A percentile compares a stretch with the other conserved stretches of the same genome.
phyloP scores from a whole-genome alignment of 2,113 vertebrate genomes.

The Hypocryptadius cinnamomeus region DNA sequence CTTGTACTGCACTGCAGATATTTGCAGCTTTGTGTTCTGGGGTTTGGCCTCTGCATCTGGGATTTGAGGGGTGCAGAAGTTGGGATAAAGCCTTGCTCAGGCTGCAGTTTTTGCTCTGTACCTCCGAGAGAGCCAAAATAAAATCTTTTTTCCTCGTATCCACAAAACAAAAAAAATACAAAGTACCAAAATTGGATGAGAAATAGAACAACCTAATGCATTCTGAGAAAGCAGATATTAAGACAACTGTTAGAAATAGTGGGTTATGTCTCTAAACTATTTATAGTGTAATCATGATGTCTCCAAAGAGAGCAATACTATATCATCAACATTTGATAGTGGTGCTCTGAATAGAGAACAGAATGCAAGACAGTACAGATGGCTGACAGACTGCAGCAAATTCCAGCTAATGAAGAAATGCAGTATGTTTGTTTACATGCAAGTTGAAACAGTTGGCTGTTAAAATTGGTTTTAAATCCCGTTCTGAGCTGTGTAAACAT shows the following conservation, averaged over 20 bases:
- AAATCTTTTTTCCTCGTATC: neutral
- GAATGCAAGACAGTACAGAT: conserved; percentile 59
- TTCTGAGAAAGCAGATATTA: conserved; percentile 45
- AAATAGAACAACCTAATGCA: neutral
- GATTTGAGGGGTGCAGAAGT: neutral
- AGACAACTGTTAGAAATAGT: conserved; percentile 42
- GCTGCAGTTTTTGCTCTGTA: neutral
- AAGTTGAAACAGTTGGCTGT: conserved; percentile 48
- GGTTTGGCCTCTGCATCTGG: neutral
- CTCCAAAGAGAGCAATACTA: conserved; percentile 57
- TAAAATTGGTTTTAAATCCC: conserved; percentile 39
- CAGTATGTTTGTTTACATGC: conserved; percentile 59
- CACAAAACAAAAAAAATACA: neutral
- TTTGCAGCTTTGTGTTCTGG: neutral
- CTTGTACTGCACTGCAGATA: conserved; percentile 30
- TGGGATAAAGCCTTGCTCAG: neutral
- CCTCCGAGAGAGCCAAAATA: neutral
- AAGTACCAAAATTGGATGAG: neutral
- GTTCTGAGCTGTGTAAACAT: conserved; percentile 57
- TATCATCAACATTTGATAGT: conserved; percentile 53
- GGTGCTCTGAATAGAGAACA: conserved; percentile 38
- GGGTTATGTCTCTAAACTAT: conserved; percentile 38
- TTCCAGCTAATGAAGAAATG: conserved; percentile 63
- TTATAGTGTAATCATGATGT: conserved; percentile 49
- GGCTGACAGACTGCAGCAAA: conserved; percentile 65